phyloP scores from a whole-genome alignment of 2,113 vertebrate genomes.

The Hucho hucho region DNA sequence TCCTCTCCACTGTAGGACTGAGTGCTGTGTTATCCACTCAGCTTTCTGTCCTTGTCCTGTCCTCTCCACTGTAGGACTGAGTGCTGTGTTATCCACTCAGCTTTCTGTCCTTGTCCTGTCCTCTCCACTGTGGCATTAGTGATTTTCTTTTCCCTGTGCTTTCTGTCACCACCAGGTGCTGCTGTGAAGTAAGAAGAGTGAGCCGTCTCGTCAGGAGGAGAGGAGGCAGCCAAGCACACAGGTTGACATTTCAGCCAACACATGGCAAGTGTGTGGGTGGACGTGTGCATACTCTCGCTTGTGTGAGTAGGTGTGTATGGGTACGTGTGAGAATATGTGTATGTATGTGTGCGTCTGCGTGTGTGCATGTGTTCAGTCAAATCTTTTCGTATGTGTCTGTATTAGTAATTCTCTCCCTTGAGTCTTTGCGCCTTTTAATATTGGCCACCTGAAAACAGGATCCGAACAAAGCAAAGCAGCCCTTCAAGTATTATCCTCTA shows the following conservation, averaged over 20 bases:
- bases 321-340: too few species aligned
- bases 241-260: constrained; percentile 73
- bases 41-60: background rate
- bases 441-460: constrained; percentile 12
- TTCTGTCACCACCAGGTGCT: constrained; percentile 79
- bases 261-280: constrained; percentile 60
- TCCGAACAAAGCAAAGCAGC: constrained; percentile 45
- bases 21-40: background rate
- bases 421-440: constrained; percentile 5
- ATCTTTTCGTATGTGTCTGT: constrained; percentile 3
- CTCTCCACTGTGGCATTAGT: constrained; percentile 16
- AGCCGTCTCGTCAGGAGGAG: too few species aligned
- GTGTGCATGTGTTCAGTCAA: background rate
- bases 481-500: constrained; percentile 34
- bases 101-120: background rate
- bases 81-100: constrained; percentile 15
- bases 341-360: background rate
- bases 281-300: constrained; percentile 44
- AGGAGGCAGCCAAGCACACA: constrained; percentile 64
- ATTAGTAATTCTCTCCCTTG: background rate
- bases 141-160: constrained; percentile 19
- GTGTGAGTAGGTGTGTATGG: constrained; percentile 31
- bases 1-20: background rate
- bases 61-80: background rate
- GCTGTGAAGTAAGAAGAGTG: constrained; percentile 49